A percentile compares a stretch with the other conserved stretches of the same genome.
Evolutionary conservation across 2,888 invertebrate genomes (phyloP).

Genomic region (Galerucella nymphaeae): DNA sequence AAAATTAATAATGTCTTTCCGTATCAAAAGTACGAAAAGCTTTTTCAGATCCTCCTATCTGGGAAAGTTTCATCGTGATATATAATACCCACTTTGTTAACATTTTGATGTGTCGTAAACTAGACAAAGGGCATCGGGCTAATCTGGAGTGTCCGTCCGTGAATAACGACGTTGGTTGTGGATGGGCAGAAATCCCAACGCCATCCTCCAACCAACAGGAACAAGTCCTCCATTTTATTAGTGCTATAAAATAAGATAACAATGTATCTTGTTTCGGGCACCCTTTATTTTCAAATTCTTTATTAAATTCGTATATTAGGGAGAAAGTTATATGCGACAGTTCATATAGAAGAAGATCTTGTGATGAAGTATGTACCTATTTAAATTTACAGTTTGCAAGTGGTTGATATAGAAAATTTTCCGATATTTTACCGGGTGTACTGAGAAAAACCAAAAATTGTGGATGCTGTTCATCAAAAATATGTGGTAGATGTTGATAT

Average conservation of each 20-base stretch:
- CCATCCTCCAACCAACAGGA: constrained; percentile 26
- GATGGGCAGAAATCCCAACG: constrained; percentile 11
- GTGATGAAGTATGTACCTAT: too few relatives aligned
- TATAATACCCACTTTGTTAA: constrained; percentile 29
- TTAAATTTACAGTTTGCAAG: too few relatives aligned
- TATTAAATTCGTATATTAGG: neutral
- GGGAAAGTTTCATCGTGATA: constrained; percentile 5
- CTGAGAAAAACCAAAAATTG: too few relatives aligned
- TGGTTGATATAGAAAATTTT: too few relatives aligned
- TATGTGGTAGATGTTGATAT: too few relatives aligned
- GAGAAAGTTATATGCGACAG: neutral
- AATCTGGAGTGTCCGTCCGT: constrained; percentile 39
- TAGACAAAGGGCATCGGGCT: constrained; percentile 31
- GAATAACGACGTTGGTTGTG: constrained; percentile 29
- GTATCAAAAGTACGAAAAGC: neutral
- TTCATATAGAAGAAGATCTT: neutral
- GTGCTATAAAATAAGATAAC: constrained; percentile 27
- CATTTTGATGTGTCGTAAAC: constrained; percentile 30
- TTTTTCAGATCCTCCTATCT: neutral
- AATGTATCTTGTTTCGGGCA: constrained; percentile 16
- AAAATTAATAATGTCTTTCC: neutral
- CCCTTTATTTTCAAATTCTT: constrained; percentile 10
- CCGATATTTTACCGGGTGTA: too few relatives aligned
- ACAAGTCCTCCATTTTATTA: constrained; percentile 33
- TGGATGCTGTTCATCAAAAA: too few relatives aligned